phyloP scores from a whole-genome alignment of 2,113 vertebrate species.

The Coptodon bakossiorum region DNA sequence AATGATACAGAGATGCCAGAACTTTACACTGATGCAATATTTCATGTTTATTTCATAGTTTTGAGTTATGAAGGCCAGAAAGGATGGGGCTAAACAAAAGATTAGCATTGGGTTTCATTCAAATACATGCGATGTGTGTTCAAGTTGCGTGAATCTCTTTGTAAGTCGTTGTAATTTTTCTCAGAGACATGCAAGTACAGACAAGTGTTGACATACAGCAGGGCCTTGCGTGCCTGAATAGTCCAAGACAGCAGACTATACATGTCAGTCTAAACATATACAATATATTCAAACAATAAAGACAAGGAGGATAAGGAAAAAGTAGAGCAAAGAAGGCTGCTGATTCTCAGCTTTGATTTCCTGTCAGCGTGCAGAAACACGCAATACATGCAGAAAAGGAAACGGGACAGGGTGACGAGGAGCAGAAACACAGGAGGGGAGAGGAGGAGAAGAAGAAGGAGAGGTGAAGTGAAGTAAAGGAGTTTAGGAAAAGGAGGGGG shows the following conservation, averaged over 20 bases:
- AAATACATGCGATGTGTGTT: neutral
- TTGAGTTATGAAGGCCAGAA: neutral
- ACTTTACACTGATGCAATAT: neutral
- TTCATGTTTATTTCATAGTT: neutral
- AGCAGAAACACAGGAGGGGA: neutral
- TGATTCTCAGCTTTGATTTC: neutral
- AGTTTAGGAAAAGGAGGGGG: neutral
- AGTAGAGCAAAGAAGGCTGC: neutral
- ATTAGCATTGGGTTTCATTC: neutral
- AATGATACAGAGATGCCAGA: neutral
- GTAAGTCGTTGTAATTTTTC: neutral
- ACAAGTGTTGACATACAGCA: neutral
- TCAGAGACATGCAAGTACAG: neutral
- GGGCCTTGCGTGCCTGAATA: neutral
- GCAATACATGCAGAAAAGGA: neutral
- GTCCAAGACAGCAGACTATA: constrained; percentile 37
- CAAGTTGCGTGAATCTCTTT: neutral
- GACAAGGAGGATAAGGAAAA: neutral
- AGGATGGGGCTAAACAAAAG: neutral
- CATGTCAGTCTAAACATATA: constrained; percentile 33
- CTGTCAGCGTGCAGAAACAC: neutral
- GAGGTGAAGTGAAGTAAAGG: neutral
- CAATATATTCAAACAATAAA: constrained; percentile 14
- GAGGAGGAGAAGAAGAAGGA: neutral
- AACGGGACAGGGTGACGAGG: neutral